Evolutionary conservation across 2,797 vertebrate genomes (phyloP), one percentile per base, ranked within the genome.

Genomic region (Enoplosus armatus): DNA sequence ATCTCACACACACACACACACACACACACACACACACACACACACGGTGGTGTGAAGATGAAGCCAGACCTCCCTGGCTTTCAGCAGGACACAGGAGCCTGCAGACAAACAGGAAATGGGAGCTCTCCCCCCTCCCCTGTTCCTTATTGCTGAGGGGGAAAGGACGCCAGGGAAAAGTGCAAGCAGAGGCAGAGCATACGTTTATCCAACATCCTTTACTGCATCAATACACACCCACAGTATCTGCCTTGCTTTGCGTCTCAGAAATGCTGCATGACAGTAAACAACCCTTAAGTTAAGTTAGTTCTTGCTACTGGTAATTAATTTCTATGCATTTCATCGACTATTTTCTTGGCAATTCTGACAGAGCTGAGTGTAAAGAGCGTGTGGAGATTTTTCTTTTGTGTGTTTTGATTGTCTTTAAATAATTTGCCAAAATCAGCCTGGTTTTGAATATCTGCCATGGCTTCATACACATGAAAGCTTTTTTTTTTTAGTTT

Each of bases 381-480:
- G 82, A 87, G 73, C 20, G 63, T 75, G 71, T 85, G 79, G 77
- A 83, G 75, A 92, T 92, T 92, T 47, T 92, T 92, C 90, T 83
- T 65, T 61, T 72, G 90, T 87, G 50, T 86, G 60, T 86, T 88
- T 70, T 77, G 85, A 95, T 95, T 96, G 94, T 96, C 95, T 96
- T 93, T 94, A 95, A 95, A 94, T 97, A 89, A 94, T 96, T 97
- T 98, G 96, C 97, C 97, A 98, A 98, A 84, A 96, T 88, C 87
- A 85, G 81, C 89, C 90, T 90, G 83, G 90, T 86, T 67, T 83
- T 84, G 83, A 88, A 71, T 81, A 86, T 88, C 85, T 94, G 94
- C 94, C 95, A 95, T 92, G 94, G 95, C 95, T 96, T 95, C 92
- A 95, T 92, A 92, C 87, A 94, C 0, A 80, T 94, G 91, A 95